These are phyloP conservation scores for Acipenser oxyrinchus DNA, from an alignment of 2,797 vertebrate genomes.

Conservation along the genomic window DNA sequence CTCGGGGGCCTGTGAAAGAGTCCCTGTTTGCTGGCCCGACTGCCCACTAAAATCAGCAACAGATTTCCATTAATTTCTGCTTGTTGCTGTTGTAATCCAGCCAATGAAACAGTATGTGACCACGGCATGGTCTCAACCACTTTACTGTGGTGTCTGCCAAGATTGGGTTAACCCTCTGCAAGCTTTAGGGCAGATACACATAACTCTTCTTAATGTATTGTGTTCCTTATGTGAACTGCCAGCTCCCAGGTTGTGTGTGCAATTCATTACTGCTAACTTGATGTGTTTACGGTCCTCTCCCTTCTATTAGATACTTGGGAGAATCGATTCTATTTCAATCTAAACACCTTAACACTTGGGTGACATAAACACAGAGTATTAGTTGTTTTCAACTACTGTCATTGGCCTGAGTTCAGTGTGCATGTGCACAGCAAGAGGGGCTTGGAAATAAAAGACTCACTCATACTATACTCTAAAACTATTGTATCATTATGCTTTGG, in stretches of 20 bases:
- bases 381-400: no score
- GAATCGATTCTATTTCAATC: constrained; percentile 65
- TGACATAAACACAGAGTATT: no score
- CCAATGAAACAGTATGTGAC: constrained; percentile 66
- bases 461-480: no score
- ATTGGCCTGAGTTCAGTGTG: no score
- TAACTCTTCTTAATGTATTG: constrained; percentile 61
- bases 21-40: constrained; percentile 51
- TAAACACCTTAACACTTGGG: constrained; percentile 24
- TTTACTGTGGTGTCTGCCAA: constrained; percentile 48
- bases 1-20: constrained; percentile 53
- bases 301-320: constrained; percentile 67
- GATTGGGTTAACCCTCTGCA: constrained; percentile 42
- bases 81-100: constrained; percentile 40
- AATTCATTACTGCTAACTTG: constrained; percentile 69
- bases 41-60: constrained; percentile 59
- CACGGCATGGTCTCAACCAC: constrained; percentile 57
- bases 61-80: constrained; percentile 54
- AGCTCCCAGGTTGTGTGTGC: constrained; percentile 43
- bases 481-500: no score
- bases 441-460: no score
- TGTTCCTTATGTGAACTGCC: constrained; percentile 49
- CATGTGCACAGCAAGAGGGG: no score
- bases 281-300: constrained; percentile 64
- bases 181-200: constrained; percentile 43